Evolutionary conservation across 2,113 vertebrate species (phyloP).

Genomic region (Grammomys surdaster): DNA sequence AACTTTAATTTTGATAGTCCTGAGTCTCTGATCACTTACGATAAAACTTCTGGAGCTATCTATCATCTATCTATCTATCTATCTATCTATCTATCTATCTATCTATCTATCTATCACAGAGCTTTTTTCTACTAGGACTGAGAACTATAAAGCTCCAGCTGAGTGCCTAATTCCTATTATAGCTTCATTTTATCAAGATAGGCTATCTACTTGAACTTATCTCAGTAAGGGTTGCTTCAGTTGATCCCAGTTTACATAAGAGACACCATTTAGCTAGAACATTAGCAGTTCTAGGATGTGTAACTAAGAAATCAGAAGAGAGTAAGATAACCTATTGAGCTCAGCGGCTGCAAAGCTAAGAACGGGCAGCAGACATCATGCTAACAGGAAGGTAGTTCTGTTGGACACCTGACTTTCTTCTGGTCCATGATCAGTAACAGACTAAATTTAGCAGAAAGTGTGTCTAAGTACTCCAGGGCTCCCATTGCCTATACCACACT

Average conservation of each 20-base stretch:
- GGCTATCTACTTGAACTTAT: background rate
- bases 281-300: background rate
- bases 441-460: background rate
- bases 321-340: background rate
- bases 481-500: background rate
- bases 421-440: background rate
- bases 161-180: background rate
- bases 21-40: background rate
- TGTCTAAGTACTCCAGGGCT: background rate
- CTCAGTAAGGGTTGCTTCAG: background rate
- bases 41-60: background rate
- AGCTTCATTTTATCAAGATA: background rate
- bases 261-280: background rate
- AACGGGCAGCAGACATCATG: background rate
- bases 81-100: too few relatives aligned
- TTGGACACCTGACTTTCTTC: background rate
- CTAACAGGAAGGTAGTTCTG: background rate
- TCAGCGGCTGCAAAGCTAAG: background rate
- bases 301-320: background rate
- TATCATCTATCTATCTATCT: background rate
- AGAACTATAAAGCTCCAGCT: background rate
- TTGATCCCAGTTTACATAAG: background rate
- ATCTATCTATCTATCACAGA: background rate
- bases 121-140: too few relatives aligned
- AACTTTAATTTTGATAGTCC: background rate